phyloP scores from a whole-genome alignment of 2,797 vertebrate genomes.

The Gymnoscopelus braueri region DNA sequence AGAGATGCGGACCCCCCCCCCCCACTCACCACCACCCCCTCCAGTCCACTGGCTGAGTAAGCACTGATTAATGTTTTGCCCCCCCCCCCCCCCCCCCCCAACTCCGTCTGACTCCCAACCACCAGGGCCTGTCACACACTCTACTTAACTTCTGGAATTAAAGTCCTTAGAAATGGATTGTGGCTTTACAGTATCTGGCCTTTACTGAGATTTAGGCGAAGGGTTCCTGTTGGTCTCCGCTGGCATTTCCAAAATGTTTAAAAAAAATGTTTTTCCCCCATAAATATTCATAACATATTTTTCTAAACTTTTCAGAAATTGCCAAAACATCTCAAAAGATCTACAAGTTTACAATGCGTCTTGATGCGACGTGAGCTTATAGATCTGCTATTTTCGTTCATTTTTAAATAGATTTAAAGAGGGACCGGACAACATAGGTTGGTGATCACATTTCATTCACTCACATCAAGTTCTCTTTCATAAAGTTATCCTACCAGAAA shows the following conservation, averaged over 20 bases:
- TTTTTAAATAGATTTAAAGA: too few species aligned
- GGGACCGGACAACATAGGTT: not conserved
- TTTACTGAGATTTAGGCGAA: not conserved
- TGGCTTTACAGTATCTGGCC: slow-evolving; percentile 13
- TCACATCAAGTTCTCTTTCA: slow-evolving; percentile 39
- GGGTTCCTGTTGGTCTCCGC: slow-evolving; percentile 5
- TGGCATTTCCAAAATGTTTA: not conserved
- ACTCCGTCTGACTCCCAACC: slow-evolving; percentile 18
- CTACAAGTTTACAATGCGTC: too few species aligned
- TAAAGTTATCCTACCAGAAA: slow-evolving; percentile 40
- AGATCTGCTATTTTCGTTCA: too few species aligned
- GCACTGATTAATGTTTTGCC: slow-evolving; percentile 37
- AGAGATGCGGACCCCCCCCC: not conserved
- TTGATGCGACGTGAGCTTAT: too few species aligned
- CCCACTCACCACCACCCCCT: not conserved
- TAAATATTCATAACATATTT: too few species aligned
- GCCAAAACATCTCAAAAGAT: too few species aligned
- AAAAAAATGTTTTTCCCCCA: too few species aligned
- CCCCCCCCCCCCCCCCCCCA: slow-evolving; percentile 17
- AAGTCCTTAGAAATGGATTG: slow-evolving; percentile 11
- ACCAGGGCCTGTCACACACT: slow-evolving; percentile 17
- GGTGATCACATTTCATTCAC: slow-evolving; percentile 41
- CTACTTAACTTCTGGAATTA: slow-evolving; percentile 12
- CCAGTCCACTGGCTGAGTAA: slow-evolving; percentile 8
- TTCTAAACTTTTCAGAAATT: too few species aligned